phyloP scores from a whole-genome alignment of 2,797 vertebrate genomes.

The Centropyge bicolor region DNA sequence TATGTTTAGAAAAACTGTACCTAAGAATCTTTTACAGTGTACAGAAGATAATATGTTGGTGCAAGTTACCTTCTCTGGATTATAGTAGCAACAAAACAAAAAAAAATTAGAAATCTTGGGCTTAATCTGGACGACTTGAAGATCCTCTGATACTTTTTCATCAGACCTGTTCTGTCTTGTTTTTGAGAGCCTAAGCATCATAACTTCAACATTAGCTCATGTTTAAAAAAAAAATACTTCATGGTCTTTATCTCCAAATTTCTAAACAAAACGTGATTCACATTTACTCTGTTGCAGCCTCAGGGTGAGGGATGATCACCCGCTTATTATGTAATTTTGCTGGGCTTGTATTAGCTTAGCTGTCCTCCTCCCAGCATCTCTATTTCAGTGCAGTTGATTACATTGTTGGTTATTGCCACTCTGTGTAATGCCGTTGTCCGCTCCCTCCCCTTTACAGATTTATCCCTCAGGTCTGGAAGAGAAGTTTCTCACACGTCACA shows the following conservation, averaged over 20 bases:
- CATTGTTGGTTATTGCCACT: constrained; percentile 64
- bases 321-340: constrained; percentile 65
- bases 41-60: background rate
- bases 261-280: constrained; percentile 40
- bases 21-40: too few relatives aligned
- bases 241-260: constrained; percentile 35
- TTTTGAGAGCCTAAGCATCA: constrained; percentile 47
- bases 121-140: constrained; percentile 12
- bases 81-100: background rate
- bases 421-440: constrained; percentile 37
- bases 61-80: background rate
- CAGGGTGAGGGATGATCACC: constrained; percentile 54
- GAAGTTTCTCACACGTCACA: constrained; percentile 31
- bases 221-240: constrained; percentile 15
- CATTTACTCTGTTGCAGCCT: constrained; percentile 37
- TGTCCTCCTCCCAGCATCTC: constrained; percentile 34
- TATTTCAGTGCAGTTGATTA: constrained; percentile 73
- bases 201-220: constrained; percentile 53
- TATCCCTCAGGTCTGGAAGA: constrained; percentile 33
- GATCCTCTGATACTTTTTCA: constrained; percentile 31
- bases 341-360: constrained; percentile 56
- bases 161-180: constrained; percentile 70
- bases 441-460: constrained; percentile 41
- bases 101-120: constrained; percentile 12
- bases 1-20: too few relatives aligned